A percentile compares a stretch with the other conserved stretches of the same genome.
Conservation (phyloP, 2,888 invertebrate species). For the Troides helena region DNA sequence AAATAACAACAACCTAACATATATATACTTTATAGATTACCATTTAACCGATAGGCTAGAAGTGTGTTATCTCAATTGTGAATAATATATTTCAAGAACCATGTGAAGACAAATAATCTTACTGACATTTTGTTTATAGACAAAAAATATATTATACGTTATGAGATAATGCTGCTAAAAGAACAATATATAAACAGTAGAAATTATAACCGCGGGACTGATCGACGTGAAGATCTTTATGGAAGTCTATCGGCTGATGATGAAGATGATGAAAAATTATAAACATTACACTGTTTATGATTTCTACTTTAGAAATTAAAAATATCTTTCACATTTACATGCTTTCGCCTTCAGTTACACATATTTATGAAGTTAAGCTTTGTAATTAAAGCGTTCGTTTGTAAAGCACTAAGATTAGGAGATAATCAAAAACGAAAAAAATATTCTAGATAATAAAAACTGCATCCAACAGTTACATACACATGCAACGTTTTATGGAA, state of each 20-base stretch:
- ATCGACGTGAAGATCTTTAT: too few species aligned
- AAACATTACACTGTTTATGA: too few species aligned
- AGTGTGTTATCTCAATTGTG: neutral
- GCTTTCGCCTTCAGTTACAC: neutral
- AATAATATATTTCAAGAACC: neutral
- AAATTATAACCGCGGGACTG: neutral
- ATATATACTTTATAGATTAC: neutral
- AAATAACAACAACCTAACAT: neutral
- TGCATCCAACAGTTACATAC: neutral
- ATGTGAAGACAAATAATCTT: neutral
- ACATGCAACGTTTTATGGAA: neutral
- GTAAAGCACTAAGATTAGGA: neutral
- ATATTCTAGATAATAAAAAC: too few species aligned
- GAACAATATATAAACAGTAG: neutral
- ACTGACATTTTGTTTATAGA: neutral
- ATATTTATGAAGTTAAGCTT: neutral
- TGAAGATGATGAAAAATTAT: neutral
- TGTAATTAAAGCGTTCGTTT: neutral
- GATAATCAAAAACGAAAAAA: neutral
- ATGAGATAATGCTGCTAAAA: neutral
- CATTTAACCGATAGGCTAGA: neutral
- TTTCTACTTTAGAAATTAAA: neutral
- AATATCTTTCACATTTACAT: neutral
- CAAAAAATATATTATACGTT: too few species aligned
- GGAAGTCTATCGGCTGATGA: too few species aligned